These are phyloP conservation scores for Idris sp. DNA, from an alignment of 1,140 invertebrate species.

Conservation along the genomic window DNA sequence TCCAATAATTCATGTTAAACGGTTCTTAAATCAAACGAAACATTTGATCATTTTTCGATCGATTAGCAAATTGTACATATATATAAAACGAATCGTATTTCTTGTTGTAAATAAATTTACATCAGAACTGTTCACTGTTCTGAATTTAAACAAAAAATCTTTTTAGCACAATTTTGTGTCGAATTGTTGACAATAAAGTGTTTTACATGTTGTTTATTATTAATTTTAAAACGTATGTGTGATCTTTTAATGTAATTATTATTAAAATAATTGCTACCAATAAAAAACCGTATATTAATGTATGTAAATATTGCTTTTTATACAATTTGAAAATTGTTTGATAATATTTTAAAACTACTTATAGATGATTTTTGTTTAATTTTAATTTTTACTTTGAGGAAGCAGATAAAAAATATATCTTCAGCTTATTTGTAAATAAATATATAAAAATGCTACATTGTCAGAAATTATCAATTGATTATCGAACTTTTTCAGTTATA, in stretches of 20 bases:
- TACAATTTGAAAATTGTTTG: too few relatives aligned
- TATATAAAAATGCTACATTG: too few relatives aligned
- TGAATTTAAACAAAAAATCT: slow-evolving; percentile 22
- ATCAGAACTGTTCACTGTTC: slow-evolving; percentile 3
- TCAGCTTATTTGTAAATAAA: too few relatives aligned
- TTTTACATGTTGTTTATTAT: slow-evolving; percentile 31
- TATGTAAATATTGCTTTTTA: background rate
- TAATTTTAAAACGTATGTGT: slow-evolving; percentile 14
- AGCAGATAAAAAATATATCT: too few relatives aligned
- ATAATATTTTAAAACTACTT: too few relatives aligned
- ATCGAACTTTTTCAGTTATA: slow-evolving; percentile 1
- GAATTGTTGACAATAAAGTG: slow-evolving; percentile 50
- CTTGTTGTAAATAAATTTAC: slow-evolving; percentile 51
- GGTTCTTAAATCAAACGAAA: slow-evolving; percentile 26
- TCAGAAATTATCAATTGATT: background rate
- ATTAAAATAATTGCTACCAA: background rate
- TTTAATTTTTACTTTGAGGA: too few relatives aligned
- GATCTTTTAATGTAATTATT: slow-evolving; percentile 17
- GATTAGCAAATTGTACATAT: slow-evolving; percentile 49
- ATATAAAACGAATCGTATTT: slow-evolving; percentile 16
- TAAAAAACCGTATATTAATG: background rate
- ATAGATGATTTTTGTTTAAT: too few relatives aligned
- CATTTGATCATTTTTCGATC: slow-evolving; percentile 37
- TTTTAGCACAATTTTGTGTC: slow-evolving; percentile 48
- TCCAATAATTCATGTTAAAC: slow-evolving; percentile 13